Evolutionary conservation across 2,888 invertebrate species (phyloP).

Genomic region (Apodemia duryi): DNA sequence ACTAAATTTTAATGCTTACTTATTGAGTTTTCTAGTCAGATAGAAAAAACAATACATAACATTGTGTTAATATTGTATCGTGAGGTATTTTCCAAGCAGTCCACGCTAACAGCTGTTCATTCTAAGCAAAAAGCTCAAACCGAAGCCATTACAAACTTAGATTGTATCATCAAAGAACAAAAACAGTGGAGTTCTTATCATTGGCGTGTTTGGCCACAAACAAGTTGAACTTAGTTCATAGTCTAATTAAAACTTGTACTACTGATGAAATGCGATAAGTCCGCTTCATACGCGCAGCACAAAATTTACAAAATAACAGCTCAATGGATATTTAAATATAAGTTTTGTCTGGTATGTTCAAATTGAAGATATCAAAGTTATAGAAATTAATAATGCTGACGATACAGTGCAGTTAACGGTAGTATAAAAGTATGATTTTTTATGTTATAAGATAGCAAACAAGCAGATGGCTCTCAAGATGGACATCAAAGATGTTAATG

Average conservation of each 20-base stretch:
- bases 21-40: no score
- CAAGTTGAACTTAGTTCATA: not conserved
- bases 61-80: no score
- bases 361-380: no score
- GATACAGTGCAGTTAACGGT: no score
- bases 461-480: no score
- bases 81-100: not conserved
- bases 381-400: no score
- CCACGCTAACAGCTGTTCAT: slow-evolving; percentile 11
- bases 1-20: no score
- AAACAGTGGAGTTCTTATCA: slow-evolving; percentile 1
- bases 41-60: not conserved
- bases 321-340: not conserved
- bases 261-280: not conserved
- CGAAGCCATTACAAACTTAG: slow-evolving; percentile 8
- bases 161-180: slow-evolving; percentile 10
- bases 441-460: no score
- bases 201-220: slow-evolving; percentile 3
- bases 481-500: no score
- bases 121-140: not conserved
- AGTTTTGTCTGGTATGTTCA: no score
- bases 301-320: not conserved
- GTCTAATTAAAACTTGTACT: slow-evolving; percentile 2
- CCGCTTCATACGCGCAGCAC: not conserved
- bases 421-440: no score